Percentiles rank a stretch among this genome's conserved stretches.
These are phyloP conservation scores for Pipistrellus pipistrellus DNA, from an alignment of 2,797 vertebrate species.

Conservation along the genomic window DNA sequence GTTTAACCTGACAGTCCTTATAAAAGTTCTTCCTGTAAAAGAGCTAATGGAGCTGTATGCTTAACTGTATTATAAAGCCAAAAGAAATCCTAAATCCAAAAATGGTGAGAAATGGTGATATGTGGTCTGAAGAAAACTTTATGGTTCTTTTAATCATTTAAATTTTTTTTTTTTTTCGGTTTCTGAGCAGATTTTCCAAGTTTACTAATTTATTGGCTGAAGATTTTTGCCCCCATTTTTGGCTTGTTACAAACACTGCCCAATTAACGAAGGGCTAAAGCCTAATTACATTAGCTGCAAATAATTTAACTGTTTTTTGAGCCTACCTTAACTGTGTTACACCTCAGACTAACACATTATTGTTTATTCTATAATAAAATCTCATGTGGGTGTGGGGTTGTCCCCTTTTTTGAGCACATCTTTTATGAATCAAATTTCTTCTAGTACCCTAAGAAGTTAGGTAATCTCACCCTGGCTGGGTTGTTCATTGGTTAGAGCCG, in stretches of 20 bases:
- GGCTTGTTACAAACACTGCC: neutral
- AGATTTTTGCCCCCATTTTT: conserved; percentile 21
- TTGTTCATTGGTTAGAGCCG: neutral
- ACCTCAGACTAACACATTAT: neutral
- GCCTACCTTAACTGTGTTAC: conserved; percentile 12
- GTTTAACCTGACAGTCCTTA: neutral
- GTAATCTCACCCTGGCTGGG: neutral
- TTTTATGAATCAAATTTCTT: conserved; percentile 37
- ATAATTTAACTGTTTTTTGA: neutral
- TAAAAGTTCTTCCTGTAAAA: conserved; percentile 10
- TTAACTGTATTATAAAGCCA: conserved; percentile 13
- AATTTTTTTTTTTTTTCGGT: neutral
- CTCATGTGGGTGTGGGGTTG: neutral
- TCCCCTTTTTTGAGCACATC: neutral
- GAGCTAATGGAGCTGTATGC: neutral
- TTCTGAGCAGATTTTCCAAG: conserved; percentile 1
- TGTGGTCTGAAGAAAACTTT: conserved; percentile 30
- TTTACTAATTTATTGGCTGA: conserved; percentile 51
- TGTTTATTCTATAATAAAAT: conserved; percentile 36
- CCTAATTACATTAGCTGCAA: conserved; percentile 3
- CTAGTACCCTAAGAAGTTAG: neutral
- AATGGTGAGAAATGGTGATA: neutral
- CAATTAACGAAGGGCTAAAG: neutral
- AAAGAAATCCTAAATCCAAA: conserved; percentile 29
- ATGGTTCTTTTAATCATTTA: conserved; percentile 20